Percentiles rank a stretch among this genome's conserved stretches.
These are phyloP conservation scores for Xerus inauris DNA, from an alignment of 2,113 vertebrate genomes.

Conservation along the genomic window DNA sequence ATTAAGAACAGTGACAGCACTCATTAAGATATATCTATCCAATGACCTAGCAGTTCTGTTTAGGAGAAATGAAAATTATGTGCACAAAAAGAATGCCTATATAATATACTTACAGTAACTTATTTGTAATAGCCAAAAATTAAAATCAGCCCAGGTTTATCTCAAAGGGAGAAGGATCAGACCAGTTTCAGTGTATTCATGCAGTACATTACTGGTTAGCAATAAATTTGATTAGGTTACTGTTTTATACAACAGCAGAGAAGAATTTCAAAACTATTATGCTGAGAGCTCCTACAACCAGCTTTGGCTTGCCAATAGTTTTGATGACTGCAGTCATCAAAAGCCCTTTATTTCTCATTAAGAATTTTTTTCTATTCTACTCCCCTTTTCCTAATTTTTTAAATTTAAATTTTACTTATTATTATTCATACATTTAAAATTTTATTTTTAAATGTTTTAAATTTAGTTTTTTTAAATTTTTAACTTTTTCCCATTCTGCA, in stretches of 20 bases:
- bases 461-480: too few relatives aligned
- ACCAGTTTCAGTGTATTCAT: neutral
- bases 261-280: neutral
- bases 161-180: neutral
- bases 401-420: too few relatives aligned
- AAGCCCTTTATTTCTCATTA: too few relatives aligned
- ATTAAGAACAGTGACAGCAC: neutral
- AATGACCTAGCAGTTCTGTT: neutral
- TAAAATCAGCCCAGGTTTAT: neutral
- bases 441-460: too few relatives aligned
- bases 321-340: too few relatives aligned
- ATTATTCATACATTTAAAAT: too few relatives aligned
- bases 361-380: too few relatives aligned
- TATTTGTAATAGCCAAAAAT: neutral
- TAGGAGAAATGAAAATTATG: neutral
- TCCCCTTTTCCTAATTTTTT: too few relatives aligned
- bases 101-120: neutral
- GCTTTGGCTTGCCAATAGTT: too few relatives aligned
- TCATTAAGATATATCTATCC: neutral
- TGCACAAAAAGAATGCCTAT: neutral
- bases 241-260: neutral
- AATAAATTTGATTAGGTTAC: neutral
- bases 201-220: neutral
- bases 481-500: too few relatives aligned
- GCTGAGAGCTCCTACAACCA: neutral